Evolutionary conservation across 2,797 vertebrate species (phyloP), one percentile per base, ranked within the genome.

Genomic region (Paratrypauchen microcephalus): DNA sequence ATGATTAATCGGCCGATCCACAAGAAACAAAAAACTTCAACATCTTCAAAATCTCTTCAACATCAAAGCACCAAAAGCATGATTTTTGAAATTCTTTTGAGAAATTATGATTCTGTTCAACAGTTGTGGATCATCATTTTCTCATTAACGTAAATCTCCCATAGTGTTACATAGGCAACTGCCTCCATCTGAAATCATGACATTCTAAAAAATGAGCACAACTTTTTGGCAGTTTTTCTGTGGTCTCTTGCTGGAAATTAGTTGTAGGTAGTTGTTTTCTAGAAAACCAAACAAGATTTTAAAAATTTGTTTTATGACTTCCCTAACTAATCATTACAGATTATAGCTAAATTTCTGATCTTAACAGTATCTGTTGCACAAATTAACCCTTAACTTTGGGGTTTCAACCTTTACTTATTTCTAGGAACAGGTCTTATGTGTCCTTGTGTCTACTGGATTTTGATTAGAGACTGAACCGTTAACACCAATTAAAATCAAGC

Each of bases 171-270:
- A 9, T 13, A 12, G 11, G 39, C 39, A 0, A 4, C 41, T 45
- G 41, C 13, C 41, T 45, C 41, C 41, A 45, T 15, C 13, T 45
- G 41, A 45, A 45, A 45, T 45, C 4, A 45, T 16, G 13, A 5
- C 13, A 13, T 45, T 45, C 41, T 45, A 4, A 15, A 45, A 45
- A 45, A 13, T 45, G 41, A 45, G 15, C 41, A 45, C 41, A 45
- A 45, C 41, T 3, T 45, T 32, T 65, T 4, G 48, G 16, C 59
- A 36, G 23, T 72, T 68, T 24, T 75, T 75, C 61, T 71, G 50
- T 70, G 21, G 52, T 24, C 52, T 55, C 52, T 55, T 55, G 21
- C 21, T 55, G 68, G 45, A 59, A 68, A 5, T 60, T 66, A 64
- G 66, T 63, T 71, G 24, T 72, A 54, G 39, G 2, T 41, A 41